Base-by-base conservation (phyloP, 2,888 invertebrate genomes). In the Stenolophus ochropezus region DNA sequence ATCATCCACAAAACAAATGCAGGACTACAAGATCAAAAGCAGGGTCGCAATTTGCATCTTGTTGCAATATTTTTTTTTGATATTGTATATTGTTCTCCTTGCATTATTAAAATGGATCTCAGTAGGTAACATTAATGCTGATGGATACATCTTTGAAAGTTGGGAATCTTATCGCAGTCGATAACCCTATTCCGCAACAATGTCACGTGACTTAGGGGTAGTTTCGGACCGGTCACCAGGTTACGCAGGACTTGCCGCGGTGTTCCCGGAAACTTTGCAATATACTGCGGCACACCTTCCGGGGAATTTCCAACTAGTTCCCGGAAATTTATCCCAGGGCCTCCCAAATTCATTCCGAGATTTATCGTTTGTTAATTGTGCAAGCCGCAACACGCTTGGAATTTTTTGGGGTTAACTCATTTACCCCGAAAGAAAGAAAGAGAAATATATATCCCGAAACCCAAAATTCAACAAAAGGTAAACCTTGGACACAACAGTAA, bases 281-380 rank as follows among this genome's bases (percentile, higher is more conserved):
- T 61, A 61, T 61, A 61, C 25, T 61, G 61, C 61, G 61, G 23
- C 23, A 23, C 61, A 21, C 61, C n/a, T 14, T n/a, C 61, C 25
- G 11, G 23, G 25, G 61, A 61, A 61, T 61, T 25, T 61, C 25
- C 21, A 61, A 61, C 23, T 61, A 61, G 61, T 25, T 21, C 20
- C n/a, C 61, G 61, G 21, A 23, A 61, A 61, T 61, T 61, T 61
- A 61, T 61, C 23, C n/a, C 3, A 25, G 61, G 61, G 14, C 25
- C 25, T n/a, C 23, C 61, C 23, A 61, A 61, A 61, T 61, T 61
- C 25, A 61, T 61, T 61, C 25, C 23, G 4, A n/a, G 61, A 61
- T 27, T 61, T 25, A 61, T 61, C 14, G 61, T 61, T 61, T 61
- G 61, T 61, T 61, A 61, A 61, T 61, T 61, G 61, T 25, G n/a